Conservation (phyloP, 2,113 vertebrate species). For the Thamnaconus septentrionalis region DNA sequence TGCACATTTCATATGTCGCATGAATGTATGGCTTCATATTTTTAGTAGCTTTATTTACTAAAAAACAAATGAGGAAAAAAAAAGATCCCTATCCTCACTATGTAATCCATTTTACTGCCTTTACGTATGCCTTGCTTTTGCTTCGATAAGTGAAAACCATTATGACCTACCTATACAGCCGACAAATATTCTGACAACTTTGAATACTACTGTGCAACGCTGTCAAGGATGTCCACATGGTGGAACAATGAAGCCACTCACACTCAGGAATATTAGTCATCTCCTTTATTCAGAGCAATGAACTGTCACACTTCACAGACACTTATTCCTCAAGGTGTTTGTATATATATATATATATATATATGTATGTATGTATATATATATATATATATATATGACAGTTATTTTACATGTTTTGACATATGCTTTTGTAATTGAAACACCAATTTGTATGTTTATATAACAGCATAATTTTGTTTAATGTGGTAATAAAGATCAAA, state of each 20-base stretch:
- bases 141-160: no score
- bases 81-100: conserved; percentile 1
- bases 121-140: no score
- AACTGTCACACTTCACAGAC: conserved; percentile 26
- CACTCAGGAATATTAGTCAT: not conserved
- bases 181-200: not conserved
- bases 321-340: conserved; percentile 8
- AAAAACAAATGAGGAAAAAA: not conserved
- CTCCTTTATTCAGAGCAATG: no score
- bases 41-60: not conserved
- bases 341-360: no score
- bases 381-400: conserved; percentile 37
- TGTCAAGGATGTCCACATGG: not conserved
- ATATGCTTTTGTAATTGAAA: conserved; percentile 65
- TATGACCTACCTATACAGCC: no score
- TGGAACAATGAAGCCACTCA: conserved; percentile 14
- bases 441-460: conserved; percentile 57
- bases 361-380: no score
- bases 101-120: not conserved
- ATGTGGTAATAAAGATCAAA: conserved; percentile 53
- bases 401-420: conserved; percentile 45
- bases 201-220: conserved; percentile 13
- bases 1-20: not conserved
- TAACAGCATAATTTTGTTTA: conserved; percentile 43
- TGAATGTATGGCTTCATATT: not conserved